These are phyloP conservation scores for Trachelus tabidus DNA, from an alignment of 2,888 invertebrate species.

Conservation along the genomic window DNA sequence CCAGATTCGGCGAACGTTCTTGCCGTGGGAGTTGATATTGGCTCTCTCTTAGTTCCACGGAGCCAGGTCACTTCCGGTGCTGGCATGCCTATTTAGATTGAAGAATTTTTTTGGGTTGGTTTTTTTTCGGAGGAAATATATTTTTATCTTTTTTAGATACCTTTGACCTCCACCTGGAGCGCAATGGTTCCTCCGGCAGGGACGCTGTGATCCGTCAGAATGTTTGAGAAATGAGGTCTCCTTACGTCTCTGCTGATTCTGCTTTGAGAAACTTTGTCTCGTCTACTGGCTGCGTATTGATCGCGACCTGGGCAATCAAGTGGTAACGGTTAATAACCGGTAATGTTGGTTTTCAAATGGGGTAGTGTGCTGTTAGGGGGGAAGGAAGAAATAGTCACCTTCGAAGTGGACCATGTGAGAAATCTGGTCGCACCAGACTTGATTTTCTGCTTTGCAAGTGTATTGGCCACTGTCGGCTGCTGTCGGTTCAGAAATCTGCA, in stretches of 20 bases:
- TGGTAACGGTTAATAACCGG: background rate
- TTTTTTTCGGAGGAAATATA: background rate
- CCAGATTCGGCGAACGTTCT: slow-evolving; percentile 76
- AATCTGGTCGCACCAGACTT: slow-evolving; percentile 78
- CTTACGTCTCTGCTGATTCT: slow-evolving; percentile 65
- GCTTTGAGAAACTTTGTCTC: slow-evolving; percentile 24
- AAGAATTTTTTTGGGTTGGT: background rate
- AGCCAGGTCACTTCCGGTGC: slow-evolving; percentile 83
- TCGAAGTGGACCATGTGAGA: slow-evolving; percentile 78
- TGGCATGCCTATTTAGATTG: slow-evolving; percentile 55
- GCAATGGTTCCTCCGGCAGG: slow-evolving; percentile 83
- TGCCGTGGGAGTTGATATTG: slow-evolving; percentile 72
- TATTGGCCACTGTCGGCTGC: slow-evolving; percentile 79
- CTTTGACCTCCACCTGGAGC: slow-evolving; percentile 83
- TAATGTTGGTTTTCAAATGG: slow-evolving; percentile 45
- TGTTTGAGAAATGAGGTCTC: slow-evolving; percentile 76
- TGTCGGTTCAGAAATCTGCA: slow-evolving; percentile 76
- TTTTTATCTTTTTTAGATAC: slow-evolving; percentile 49
- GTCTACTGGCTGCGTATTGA: slow-evolving; percentile 26
- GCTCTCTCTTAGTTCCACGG: slow-evolving; percentile 69
- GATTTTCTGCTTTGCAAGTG: slow-evolving; percentile 80
- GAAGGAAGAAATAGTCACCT: slow-evolving; percentile 64
- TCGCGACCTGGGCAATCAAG: slow-evolving; percentile 28
- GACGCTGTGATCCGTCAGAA: slow-evolving; percentile 78
- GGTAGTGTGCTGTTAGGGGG: slow-evolving; percentile 50